phyloP scores from a whole-genome alignment of 2,888 invertebrate species.

The Fissipunctia ypsillon region DNA sequence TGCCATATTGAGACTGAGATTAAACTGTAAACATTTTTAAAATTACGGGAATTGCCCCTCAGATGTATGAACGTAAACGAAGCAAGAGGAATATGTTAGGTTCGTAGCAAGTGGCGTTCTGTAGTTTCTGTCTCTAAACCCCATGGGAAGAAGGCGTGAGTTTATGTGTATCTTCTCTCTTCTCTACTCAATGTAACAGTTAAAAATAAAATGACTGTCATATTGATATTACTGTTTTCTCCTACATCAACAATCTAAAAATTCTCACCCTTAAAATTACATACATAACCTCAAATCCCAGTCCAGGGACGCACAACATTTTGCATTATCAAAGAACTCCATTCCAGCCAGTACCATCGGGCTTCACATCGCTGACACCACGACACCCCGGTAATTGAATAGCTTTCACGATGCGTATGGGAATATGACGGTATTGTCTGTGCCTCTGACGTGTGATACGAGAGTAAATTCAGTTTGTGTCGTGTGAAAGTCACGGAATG shows the following conservation, averaged over 20 bases:
- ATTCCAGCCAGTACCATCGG: conserved; percentile 6
- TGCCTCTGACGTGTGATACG: conserved; percentile 42
- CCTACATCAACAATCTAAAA: neutral
- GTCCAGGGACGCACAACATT: conserved; percentile 43
- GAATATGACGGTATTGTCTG: conserved; percentile 61
- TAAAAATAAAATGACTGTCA: neutral
- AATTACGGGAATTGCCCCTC: no score
- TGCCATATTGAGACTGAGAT: no score
- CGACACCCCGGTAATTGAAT: conserved; percentile 71
- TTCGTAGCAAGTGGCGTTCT: no score
- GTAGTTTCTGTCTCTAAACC: no score
- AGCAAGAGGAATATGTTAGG: no score
- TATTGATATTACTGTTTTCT: neutral
- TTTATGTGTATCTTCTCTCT: neutral
- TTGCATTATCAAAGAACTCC: conserved; percentile 21
- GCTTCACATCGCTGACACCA: conserved; percentile 35
- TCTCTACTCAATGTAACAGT: neutral
- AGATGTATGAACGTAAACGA: no score
- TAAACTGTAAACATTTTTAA: no score
- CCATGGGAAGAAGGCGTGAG: no score
- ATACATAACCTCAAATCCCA: conserved; percentile 1
- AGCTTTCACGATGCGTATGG: conserved; percentile 64
- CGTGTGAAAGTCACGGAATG: conserved; percentile 43
- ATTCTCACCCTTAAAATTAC: neutral
- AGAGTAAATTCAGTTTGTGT: conserved; percentile 49